Conservation (phyloP, 2,888 invertebrate genomes). For the Drosophila mimetica region DNA sequence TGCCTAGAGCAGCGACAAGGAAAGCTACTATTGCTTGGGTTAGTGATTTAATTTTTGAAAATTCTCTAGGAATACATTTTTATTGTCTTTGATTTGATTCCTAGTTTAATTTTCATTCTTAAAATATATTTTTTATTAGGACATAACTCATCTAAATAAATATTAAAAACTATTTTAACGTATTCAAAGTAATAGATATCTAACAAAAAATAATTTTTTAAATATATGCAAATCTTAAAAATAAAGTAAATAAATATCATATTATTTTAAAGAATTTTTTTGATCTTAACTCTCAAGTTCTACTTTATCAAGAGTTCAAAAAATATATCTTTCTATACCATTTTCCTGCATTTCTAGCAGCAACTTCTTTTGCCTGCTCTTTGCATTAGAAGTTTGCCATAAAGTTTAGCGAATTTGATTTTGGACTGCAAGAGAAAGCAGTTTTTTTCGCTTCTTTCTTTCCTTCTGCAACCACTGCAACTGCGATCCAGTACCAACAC, state of each 20-base stretch:
- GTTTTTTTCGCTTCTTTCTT: conserved; percentile 66
- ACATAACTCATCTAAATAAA: no score
- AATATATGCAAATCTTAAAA: not conserved
- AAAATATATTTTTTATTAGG: no score
- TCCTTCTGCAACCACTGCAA: conserved; percentile 46
- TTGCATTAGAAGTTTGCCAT: conserved; percentile 60
- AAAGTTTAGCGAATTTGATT: conserved; percentile 64
- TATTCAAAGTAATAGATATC: not conserved
- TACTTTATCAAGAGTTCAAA: not conserved
- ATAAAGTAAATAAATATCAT: not conserved
- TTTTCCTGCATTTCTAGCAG: not conserved
- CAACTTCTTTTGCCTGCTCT: conserved; percentile 21
- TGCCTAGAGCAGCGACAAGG: conserved; percentile 16
- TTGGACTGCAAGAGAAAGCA: conserved; percentile 77
- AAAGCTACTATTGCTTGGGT: not conserved
- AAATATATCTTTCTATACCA: not conserved
- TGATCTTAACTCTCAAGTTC: not conserved
- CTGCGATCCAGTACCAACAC: conserved; percentile 59
- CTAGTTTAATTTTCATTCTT: no score
- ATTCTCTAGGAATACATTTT: not conserved
- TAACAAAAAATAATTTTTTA: not conserved
- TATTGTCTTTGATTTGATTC: not conserved
- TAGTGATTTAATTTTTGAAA: not conserved
- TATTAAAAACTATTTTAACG: no score
- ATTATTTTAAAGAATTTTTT: no score